These are phyloP conservation scores for Pseudorectes ferrugineus DNA, from an alignment of 2,113 vertebrate species.

Conservation along the genomic window DNA sequence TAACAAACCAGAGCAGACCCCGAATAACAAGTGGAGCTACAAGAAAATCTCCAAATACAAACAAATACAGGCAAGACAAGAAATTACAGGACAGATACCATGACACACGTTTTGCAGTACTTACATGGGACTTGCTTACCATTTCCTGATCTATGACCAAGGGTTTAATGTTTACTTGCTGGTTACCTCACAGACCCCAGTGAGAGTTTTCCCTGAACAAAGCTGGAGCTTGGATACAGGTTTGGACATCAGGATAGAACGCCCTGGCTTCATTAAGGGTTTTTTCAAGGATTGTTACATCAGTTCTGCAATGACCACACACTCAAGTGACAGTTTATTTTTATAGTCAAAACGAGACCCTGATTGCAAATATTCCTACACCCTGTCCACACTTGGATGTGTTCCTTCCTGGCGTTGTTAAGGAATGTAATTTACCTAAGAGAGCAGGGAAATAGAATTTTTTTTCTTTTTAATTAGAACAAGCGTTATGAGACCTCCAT, in stretches of 20 bases:
- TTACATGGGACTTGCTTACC: constrained; percentile 39
- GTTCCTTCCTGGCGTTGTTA: not conserved
- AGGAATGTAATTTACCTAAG: not conserved
- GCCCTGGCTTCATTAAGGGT: not conserved
- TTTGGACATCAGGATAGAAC: not conserved
- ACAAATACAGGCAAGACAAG: not conserved
- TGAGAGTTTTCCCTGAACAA: constrained; percentile 19
- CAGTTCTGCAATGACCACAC: not conserved
- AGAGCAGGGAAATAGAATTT: not conserved
- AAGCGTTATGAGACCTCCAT: not conserved
- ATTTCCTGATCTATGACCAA: not conserved
- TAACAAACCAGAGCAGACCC: not conserved
- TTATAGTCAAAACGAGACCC: not conserved
- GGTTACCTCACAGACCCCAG: not conserved
- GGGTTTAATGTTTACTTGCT: not conserved
- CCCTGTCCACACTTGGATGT: not conserved
- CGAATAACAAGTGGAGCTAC: not conserved
- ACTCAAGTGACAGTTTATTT: constrained; percentile 2
- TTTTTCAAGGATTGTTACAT: not conserved
- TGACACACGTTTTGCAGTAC: not conserved
- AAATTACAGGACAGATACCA: constrained; percentile 19
- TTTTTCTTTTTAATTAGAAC: not conserved
- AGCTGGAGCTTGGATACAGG: not conserved
- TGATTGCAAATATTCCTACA: not conserved
- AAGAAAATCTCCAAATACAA: not conserved